phyloP scores from a whole-genome alignment of 2,797 vertebrate species.

The Pelobates cultripes region DNA sequence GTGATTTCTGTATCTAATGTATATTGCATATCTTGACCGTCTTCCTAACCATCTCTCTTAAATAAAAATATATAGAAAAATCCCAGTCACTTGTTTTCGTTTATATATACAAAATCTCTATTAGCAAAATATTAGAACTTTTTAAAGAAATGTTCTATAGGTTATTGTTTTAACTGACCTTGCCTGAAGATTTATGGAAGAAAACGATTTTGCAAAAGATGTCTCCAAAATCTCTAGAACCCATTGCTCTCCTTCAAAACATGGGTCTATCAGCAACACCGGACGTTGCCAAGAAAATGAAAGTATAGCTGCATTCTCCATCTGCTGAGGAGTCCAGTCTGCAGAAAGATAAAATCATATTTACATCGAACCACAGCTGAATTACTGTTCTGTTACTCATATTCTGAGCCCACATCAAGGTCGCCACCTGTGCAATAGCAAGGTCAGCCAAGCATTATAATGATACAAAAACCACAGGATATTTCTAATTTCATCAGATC shows the following conservation, averaged over 20 bases:
- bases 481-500: constrained; percentile 15
- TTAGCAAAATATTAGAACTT: too few species aligned
- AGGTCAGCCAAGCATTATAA: constrained; percentile 60
- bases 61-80: too few species aligned
- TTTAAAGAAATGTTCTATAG: too few species aligned
- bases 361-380: constrained; percentile 61
- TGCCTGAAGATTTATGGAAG: constrained; percentile 50
- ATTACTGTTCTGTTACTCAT: constrained; percentile 59
- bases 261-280: constrained; percentile 53
- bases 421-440: constrained; percentile 40
- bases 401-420: constrained; percentile 31
- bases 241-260: constrained; percentile 51
- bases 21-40: too few species aligned
- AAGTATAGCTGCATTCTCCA: constrained; percentile 61
- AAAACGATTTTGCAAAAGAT: constrained; percentile 47
- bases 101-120: too few species aligned
- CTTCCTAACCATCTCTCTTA: too few species aligned
- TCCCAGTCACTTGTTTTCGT: too few species aligned
- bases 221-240: constrained; percentile 58
- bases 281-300: constrained; percentile 59
- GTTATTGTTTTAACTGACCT: constrained; percentile 34
- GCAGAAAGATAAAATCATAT: constrained; percentile 61
- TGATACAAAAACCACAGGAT: constrained; percentile 45
- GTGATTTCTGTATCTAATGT: too few species aligned
- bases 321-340: constrained; percentile 64